A percentile compares a stretch with the other conserved stretches of the same genome.
Evolutionary conservation across 2,797 vertebrate species (phyloP).

Genomic region (Notoglanidium macrostoma): DNA sequence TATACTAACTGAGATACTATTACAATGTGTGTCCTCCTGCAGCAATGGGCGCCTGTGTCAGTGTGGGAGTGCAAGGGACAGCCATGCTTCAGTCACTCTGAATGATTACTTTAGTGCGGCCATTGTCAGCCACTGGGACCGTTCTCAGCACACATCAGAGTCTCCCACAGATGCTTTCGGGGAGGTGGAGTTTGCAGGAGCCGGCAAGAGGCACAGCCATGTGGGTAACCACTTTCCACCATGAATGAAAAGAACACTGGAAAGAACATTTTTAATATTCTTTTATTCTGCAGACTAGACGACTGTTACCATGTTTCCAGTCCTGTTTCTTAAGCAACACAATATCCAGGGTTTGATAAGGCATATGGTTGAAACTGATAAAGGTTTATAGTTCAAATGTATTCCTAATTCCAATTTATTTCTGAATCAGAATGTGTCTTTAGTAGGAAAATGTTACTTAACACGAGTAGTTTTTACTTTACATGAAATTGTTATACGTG

Average conservation of each 20-base stretch:
- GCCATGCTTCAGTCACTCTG: constrained; percentile 77
- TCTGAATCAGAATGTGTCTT: neutral
- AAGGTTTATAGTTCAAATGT: neutral
- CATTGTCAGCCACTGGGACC: constrained; percentile 85
- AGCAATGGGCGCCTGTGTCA: constrained; percentile 80
- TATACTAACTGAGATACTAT: neutral
- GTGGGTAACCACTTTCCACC: constrained; percentile 66
- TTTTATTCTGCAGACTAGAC: neutral
- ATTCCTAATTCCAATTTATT: neutral
- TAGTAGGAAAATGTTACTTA: neutral
- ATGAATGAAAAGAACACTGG: neutral
- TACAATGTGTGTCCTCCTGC: constrained; percentile 26
- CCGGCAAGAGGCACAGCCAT: constrained; percentile 80
- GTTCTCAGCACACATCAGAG: constrained; percentile 82
- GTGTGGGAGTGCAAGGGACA: constrained; percentile 74
- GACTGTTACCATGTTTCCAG: neutral
- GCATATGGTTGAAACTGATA: too few species aligned
- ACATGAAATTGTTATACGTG: neutral
- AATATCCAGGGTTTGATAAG: neutral
- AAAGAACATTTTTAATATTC: neutral
- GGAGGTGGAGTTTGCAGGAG: constrained; percentile 81
- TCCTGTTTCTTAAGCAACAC: neutral
- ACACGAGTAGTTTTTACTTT: neutral
- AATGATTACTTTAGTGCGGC: constrained; percentile 87
- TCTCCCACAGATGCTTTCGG: constrained; percentile 86